Conservation (phyloP, 2,113 vertebrate species). For the Haemorhous mexicanus region DNA sequence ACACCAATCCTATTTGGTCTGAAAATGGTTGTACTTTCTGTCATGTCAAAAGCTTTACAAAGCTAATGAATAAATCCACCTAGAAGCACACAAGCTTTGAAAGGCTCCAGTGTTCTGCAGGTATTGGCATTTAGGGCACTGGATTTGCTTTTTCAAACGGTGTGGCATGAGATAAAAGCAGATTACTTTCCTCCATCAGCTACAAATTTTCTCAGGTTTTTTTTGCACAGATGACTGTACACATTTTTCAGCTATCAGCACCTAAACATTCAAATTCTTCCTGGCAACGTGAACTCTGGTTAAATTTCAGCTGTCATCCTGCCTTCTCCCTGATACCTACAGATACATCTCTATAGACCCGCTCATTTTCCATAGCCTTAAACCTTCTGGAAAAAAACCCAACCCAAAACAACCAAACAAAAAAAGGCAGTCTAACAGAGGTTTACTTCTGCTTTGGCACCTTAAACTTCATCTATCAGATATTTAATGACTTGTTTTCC, state of each 20-base stretch:
- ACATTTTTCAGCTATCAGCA: neutral
- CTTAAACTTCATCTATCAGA: neutral
- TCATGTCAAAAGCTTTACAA: neutral
- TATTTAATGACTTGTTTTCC: slow-evolving; percentile 19
- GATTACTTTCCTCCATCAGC: neutral
- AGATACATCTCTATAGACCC: neutral
- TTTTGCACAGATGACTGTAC: neutral
- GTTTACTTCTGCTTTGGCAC: neutral
- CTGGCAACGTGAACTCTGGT: neutral
- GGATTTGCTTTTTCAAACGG: neutral
- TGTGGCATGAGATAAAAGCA: neutral
- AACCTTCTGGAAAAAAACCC: neutral
- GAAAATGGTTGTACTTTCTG: neutral
- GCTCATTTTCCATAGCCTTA: neutral
- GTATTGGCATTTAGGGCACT: neutral
- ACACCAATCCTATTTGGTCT: neutral
- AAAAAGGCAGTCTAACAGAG: neutral
- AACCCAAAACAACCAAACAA: neutral
- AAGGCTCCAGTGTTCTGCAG: neutral
- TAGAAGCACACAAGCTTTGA: neutral
- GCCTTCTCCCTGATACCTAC: neutral
- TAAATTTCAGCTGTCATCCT: neutral
- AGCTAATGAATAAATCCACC: slow-evolving; percentile 16
- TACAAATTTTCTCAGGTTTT: neutral
- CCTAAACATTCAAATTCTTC: neutral